Base-by-base conservation (phyloP, 2,888 invertebrate genomes). In the Trachelus troglodyta region DNA sequence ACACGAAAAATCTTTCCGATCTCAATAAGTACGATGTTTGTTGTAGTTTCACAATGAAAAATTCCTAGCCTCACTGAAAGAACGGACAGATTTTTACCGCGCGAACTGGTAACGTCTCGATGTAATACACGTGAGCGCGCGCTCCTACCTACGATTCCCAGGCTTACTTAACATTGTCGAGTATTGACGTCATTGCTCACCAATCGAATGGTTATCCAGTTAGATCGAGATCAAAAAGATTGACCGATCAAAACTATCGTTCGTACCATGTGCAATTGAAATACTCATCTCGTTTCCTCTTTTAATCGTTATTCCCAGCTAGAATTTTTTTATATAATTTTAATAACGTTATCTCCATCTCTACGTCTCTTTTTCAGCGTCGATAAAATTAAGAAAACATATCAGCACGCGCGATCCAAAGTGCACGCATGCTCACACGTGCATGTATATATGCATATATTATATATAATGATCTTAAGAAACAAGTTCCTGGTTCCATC, bases 161-260 rank as follows among this genome's bases (percentile, higher is more conserved):
- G 77, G 77, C 77, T 69, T 77, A 77, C 74, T 75, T 77, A 77
- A 71, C 74, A 77, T 77, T 77, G 77, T 69, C 37, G 69, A 75
- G 69, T 74, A 77, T 77, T 77, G 77, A 77, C 77, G 77, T 77
- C 77, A 77, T 68, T 77, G 37, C 23, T 75, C 75, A 34, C 69
- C n/a, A 69, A 77, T 77, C 75, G 77, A 77, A 74, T 76, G 76
- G 56, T 82, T 79, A 79, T 81, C 75, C 79, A 80, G 78, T 73
- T 80, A 75, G 69, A 76, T 80, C 81, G 78, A 77, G 79, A 80
- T 79, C 81, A 75, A 74, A 80, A 37, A 79, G 77, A 80, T 80
- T 79, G 75, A 73, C 69, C 76, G 78, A 79, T 80, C 73, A 75
- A 77, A 82, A 78, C 56, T 56, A 56, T 56, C 56, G 34, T 37